These are phyloP conservation scores for Tyto alba DNA, from an alignment of 2,113 vertebrate genomes.

Conservation along the genomic window DNA sequence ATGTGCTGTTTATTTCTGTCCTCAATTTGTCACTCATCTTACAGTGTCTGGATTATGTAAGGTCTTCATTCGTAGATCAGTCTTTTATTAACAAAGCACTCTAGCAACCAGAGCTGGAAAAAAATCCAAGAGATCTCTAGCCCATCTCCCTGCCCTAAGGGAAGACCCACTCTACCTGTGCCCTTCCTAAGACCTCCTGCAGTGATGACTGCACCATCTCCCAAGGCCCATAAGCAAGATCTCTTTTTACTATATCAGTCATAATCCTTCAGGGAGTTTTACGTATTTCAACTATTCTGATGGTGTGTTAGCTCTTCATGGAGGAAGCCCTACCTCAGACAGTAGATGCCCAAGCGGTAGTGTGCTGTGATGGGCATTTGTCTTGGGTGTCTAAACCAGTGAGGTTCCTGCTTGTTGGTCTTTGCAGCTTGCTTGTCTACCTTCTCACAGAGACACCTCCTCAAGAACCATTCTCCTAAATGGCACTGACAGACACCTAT, in stretches of 20 bases:
- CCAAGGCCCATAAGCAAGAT: background rate
- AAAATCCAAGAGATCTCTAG: background rate
- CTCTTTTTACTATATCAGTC: background rate
- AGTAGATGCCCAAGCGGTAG: background rate
- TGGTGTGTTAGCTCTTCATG: fast-evolving
- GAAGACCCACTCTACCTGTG: background rate
- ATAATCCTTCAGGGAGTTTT: background rate
- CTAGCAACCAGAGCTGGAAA: background rate
- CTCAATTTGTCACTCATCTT: background rate
- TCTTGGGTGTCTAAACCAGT: background rate
- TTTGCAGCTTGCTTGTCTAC: background rate
- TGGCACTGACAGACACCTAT: background rate
- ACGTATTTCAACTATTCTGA: background rate
- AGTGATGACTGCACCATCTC: background rate
- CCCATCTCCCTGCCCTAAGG: background rate
- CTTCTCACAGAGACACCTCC: background rate
- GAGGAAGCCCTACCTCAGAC: background rate
- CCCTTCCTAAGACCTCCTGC: background rate
- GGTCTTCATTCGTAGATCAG: background rate
- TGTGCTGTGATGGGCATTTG: background rate
- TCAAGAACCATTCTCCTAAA: background rate
- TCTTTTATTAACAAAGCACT: background rate
- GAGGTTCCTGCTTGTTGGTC: background rate
- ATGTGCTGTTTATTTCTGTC: background rate
- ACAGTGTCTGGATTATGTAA: background rate